Evolutionary conservation across 2,888 invertebrate genomes (phyloP), one percentile per base, ranked within the genome.

Genomic region (Morpho helenor): DNA sequence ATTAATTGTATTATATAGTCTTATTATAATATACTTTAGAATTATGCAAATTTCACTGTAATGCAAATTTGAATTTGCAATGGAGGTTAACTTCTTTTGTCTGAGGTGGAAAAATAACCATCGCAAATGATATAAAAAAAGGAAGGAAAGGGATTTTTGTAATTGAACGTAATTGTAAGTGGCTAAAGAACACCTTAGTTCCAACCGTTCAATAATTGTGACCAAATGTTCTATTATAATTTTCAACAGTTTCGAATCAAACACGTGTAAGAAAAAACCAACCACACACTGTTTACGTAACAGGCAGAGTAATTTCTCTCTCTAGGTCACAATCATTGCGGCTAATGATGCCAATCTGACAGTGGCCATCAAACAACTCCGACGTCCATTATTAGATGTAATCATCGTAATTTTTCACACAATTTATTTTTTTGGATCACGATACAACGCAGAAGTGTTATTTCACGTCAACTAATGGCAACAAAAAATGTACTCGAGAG

Each of bases 371-470:
- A 84, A 79, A 80, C 80, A 76, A 76, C 79, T 76, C 75, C 74
- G 77, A 59, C 77, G 77, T 76, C 82, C 75, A 80, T 88, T 87
- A 89, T 87, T 88, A 87, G 77, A 82, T 76, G 84, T 87, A 89
- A 90, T 88, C 88, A 87, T 87, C 81, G 86, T 87, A 87, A 89
- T 89, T 89, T 89, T 90, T 89, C 88, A 89, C 90, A 87, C 88
- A 87, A 86, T 89, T 85, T 86, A 80, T 86, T 89, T 86, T 82
- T 84, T 85, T 81, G 76, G 76, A 74, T 74, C 74, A 73, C 79
- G 77, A 74, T 79, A 80, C 78, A 76, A 74, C 70, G 71, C 74
- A 71, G 72, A 75, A 80, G 79, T 80, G 81, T 82, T 83, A 80
- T 82, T 84, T 79, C 80, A 80, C 80, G 82, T 84, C 85, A 77